These are phyloP conservation scores for Aplochiton taeniatus DNA, from an alignment of 2,797 vertebrate genomes.

Conservation along the genomic window DNA sequence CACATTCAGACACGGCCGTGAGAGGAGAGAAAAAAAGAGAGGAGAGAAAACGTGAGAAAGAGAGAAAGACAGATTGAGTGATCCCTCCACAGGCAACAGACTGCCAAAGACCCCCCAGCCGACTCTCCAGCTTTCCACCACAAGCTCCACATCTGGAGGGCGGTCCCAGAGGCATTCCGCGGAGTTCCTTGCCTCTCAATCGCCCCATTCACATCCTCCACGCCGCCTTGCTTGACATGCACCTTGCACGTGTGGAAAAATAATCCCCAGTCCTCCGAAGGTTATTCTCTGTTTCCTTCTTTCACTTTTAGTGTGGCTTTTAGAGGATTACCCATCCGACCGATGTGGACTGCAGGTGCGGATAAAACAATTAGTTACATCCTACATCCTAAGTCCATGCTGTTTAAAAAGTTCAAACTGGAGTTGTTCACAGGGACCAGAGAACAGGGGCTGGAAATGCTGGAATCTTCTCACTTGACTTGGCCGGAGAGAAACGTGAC, in stretches of 20 bases:
- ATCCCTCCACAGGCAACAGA: constrained; percentile 14
- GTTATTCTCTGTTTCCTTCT: constrained; percentile 36
- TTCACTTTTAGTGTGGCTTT: constrained; percentile 10
- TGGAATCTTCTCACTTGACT: no score
- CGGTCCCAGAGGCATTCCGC: constrained; percentile 58
- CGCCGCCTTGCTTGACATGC: constrained; percentile 41
- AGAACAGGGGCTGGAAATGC: no score
- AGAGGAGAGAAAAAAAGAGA: background rate
- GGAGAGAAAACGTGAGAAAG: background rate
- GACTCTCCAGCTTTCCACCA: constrained; percentile 58
- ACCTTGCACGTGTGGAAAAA: constrained; percentile 63
- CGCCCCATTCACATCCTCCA: constrained; percentile 56
- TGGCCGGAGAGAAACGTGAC: constrained; percentile 38
- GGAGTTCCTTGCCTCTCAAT: constrained; percentile 50
- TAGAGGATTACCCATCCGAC: background rate
- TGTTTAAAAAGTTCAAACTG: constrained; percentile 15
- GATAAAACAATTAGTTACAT: no score
- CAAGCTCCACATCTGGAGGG: constrained; percentile 74
- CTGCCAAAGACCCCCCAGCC: constrained; percentile 55
- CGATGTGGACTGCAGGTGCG: no score
- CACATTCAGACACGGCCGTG: no score
- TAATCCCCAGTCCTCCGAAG: constrained; percentile 40
- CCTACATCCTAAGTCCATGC: constrained; percentile 47
- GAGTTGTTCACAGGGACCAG: constrained; percentile 14
- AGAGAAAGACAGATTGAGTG: background rate